Evolutionary conservation across 2,888 invertebrate species (phyloP).

Genomic region (Tortricodes alternella): DNA sequence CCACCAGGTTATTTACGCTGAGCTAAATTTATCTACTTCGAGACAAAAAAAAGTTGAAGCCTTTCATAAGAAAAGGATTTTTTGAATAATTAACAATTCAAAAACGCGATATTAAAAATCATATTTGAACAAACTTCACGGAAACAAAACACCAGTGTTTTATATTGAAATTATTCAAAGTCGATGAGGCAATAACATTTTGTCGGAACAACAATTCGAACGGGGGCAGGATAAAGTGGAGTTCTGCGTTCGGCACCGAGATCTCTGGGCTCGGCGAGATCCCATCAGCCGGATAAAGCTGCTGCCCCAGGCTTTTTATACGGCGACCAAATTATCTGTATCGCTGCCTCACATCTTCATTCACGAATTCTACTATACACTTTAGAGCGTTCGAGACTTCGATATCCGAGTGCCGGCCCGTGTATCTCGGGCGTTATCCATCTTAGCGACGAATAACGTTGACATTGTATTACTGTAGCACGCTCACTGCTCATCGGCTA

Average conservation of each 20-base stretch:
- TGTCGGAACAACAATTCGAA: slow-evolving; percentile 30
- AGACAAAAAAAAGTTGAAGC: not conserved
- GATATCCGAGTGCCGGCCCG: no score
- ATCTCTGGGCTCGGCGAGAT: slow-evolving; percentile 39
- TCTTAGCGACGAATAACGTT: no score
- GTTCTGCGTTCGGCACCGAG: slow-evolving; percentile 36
- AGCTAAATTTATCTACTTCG: slow-evolving; percentile 12
- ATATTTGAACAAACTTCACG: not conserved
- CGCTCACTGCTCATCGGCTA: no score
- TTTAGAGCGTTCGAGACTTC: not conserved
- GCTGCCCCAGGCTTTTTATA: not conserved
- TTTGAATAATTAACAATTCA: not conserved
- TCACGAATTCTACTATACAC: not conserved
- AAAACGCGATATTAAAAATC: not conserved
- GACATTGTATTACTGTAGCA: no score
- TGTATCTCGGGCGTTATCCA: no score
- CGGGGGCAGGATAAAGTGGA: slow-evolving; percentile 36
- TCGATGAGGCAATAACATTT: slow-evolving; percentile 16
- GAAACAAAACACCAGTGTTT: slow-evolving; percentile 1
- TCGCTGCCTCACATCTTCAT: not conserved
- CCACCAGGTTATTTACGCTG: slow-evolving; percentile 10
- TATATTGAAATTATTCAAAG: not conserved
- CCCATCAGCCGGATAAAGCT: slow-evolving; percentile 43
- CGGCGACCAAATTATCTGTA: slow-evolving; percentile 1
- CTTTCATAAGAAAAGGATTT: not conserved